Evolutionary conservation across 1,140 invertebrate species (phyloP), one percentile per base, ranked within the genome.

Genomic region (Bombus terrestris): DNA sequence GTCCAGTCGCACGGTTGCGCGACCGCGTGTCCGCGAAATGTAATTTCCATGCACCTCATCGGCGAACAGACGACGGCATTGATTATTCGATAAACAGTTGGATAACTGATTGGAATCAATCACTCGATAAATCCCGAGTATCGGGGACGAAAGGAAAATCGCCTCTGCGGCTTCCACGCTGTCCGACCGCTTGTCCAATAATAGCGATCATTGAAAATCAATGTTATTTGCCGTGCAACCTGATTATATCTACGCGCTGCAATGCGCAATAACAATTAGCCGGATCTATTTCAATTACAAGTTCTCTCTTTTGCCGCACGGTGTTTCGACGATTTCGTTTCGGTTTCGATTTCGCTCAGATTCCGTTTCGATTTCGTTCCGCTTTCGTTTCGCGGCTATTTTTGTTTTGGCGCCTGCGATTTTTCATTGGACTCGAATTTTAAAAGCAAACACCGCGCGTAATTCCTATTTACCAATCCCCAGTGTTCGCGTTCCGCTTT

Each of bases 81-180:
- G 89, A 71, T 84, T 87, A 74, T 89, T 82, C 83, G 88, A 81
- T 83, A 81, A 90, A 76, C 69, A 76, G 69, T 79, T 69, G 80
- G 53, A 83, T 79, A 85, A 87, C 75, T 76, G 82, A 90, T 85
- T 90, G 89, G 59, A 76, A 87, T 89, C 71, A 72, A 69, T 89
- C 81, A 68, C 77, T 28, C 66, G 74, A 76, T 75, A 69, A 66
- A 82, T 85, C 81, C 78, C 66, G 37, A 68, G 75, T 47, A 83
- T 86, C 68, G 8, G 37, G 39, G 13, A 62, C 75, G 66, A 85
- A 80, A 72, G 77, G 68, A 80, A 80, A 80, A 80, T 85, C 57
- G 77, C 18, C 25, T 39, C 5, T 43, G 73, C 59, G 37, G 37
- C 9, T 59, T 43, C 53, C 53, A 57, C 82, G 37, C 22, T 32